These are phyloP conservation scores for Arizona elegans DNA, from an alignment of 2,113 vertebrate genomes.

Conservation along the genomic window DNA sequence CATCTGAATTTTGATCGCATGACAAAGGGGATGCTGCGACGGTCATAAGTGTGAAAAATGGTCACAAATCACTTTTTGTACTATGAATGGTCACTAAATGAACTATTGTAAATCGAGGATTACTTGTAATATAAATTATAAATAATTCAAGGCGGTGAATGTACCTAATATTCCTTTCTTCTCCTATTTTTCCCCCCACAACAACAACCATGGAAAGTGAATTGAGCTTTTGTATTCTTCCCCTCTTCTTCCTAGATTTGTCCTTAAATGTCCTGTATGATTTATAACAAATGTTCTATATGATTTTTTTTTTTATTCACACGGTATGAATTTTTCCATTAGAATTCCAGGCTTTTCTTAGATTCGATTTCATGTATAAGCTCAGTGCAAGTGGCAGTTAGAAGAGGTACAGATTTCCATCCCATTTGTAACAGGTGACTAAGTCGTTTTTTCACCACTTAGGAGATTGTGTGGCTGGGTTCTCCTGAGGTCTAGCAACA, in stretches of 20 bases:
- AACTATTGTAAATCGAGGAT: background rate
- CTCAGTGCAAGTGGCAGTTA: background rate
- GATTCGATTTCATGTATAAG: background rate
- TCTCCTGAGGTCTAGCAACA: fast-evolving
- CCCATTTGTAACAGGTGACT: background rate
- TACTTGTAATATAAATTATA: background rate
- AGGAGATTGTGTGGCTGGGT: background rate
- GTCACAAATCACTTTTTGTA: background rate
- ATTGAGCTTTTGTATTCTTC: background rate
- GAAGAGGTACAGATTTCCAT: constrained; percentile 17
- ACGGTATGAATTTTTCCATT: background rate
- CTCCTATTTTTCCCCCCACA: background rate
- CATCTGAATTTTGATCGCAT: no score
- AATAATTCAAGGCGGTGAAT: background rate
- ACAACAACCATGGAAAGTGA: background rate
- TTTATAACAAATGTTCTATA: background rate
- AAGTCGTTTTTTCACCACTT: background rate
- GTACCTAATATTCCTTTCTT: background rate
- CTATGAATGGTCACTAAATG: background rate
- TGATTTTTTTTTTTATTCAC: background rate
- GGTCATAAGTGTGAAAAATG: background rate
- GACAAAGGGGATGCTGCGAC: no score
- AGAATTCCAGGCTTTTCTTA: background rate
- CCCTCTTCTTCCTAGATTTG: background rate
- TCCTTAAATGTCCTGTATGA: background rate